Evolutionary conservation across 2,113 vertebrate genomes (phyloP), one percentile per base, ranked within the genome.

Genomic region (Carassius gibelio): DNA sequence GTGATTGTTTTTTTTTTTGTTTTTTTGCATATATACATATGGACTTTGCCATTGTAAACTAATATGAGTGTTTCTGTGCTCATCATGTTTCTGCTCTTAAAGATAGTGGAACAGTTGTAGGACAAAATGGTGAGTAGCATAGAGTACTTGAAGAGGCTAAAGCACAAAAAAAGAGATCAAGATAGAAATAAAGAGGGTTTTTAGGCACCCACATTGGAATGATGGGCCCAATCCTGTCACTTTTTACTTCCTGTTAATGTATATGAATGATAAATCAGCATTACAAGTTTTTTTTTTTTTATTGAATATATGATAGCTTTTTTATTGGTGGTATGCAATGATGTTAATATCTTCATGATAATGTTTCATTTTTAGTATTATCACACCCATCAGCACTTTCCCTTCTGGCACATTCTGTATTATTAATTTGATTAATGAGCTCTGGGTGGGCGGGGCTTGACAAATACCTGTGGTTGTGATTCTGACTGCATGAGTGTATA

Each of bases 81-180:
- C 38, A 23, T 75, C 13, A 50, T 48, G 4, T 42, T 71, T n/a
- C 68, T 42, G 36, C 68, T 11, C 36, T 48, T 75, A 75, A 26
- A 42, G 68, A 71, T 42, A 9, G 36, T 59, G 45, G 30, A 26
- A 45, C 50, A 30, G 55, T 68, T 6, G 36, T 30, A 45, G 76
- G 74, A 50, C 34, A 74, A 86, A 62, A 75, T 79, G 74, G 82
- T 84, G 57, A 88, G 80, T 84, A 50, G 83, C 64, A 87, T 90
- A 87, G 50, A 92, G 86, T 90, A 93, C 92, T 93, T 93, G 93
- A 91, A 91, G 68, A 81, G 15, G 84, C 19, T 4, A 72, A 81
- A 90, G 89, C 91, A 91, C 69, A 91, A 91, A 85, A 9, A 61
- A 34, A 82, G 57, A 88, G 19, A n/a, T 21, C 79, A 3, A 79